A percentile compares a stretch with the other conserved stretches of the same genome.
These are phyloP conservation scores for Drosophila hawaiiensis DNA, from an alignment of 2,888 invertebrate species.

Conservation along the genomic window DNA sequence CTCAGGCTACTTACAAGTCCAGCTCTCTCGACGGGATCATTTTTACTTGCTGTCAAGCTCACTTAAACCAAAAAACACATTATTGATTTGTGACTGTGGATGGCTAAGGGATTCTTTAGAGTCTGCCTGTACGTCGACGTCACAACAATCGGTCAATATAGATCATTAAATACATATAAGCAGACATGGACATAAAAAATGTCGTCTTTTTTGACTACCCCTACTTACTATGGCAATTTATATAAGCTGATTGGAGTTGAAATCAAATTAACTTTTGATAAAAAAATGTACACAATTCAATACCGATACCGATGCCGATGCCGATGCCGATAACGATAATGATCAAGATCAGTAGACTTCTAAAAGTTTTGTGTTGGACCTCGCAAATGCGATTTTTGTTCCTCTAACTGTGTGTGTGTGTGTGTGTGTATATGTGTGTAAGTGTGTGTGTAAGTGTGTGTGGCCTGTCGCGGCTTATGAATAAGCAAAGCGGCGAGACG, in stretches of 20 bases:
- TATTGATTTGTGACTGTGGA: background rate
- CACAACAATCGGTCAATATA: too few species aligned
- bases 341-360: background rate
- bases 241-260: background rate
- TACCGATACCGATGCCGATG: background rate
- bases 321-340: background rate
- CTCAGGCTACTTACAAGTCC: background rate
- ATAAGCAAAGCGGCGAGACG: conserved; percentile 54
- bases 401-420: conserved; percentile 16
- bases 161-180: too few species aligned
- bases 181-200: too few species aligned
- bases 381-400: conserved; percentile 13
- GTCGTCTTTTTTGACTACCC: too few species aligned
- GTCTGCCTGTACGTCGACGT: too few species aligned
- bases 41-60: background rate
- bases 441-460: background rate
- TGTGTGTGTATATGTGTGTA: background rate
- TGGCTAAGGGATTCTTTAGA: background rate
- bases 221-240: background rate
- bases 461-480: conserved; percentile 57
- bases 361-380: background rate
- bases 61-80: background rate
- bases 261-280: background rate
- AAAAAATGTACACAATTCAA: background rate
- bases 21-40: background rate